Conservation (phyloP, 2,113 vertebrate species). For the Alaudala cheleensis region DNA sequence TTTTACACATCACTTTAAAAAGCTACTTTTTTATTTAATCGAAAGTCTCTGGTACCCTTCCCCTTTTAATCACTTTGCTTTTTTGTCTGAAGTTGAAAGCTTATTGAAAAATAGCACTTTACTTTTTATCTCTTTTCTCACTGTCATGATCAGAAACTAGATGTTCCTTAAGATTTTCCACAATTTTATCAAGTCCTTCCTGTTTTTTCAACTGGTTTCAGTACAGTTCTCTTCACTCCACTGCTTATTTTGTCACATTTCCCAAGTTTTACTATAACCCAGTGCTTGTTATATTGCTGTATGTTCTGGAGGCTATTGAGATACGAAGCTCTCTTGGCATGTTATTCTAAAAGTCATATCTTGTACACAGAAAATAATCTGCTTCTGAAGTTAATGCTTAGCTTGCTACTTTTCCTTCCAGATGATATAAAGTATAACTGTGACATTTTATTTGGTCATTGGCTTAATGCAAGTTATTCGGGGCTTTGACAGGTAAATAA, state of each 20-base stretch:
- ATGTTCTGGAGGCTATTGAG: background rate
- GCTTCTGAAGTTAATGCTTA: background rate
- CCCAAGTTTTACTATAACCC: conserved; percentile 8
- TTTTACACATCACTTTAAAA: background rate
- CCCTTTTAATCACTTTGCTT: background rate
- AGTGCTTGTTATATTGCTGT: background rate
- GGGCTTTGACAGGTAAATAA: background rate
- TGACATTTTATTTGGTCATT: background rate
- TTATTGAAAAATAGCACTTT: background rate
- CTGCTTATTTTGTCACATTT: conserved; percentile 49
- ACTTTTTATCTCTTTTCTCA: background rate
- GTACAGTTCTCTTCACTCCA: background rate
- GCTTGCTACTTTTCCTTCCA: background rate
- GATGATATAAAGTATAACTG: background rate
- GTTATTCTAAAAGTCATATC: background rate
- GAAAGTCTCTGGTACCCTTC: background rate
- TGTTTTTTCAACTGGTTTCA: conserved; percentile 12
- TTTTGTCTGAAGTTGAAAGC: background rate
- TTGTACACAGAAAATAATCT: background rate
- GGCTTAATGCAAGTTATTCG: background rate
- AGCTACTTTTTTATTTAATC: background rate
- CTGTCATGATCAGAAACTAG: background rate
- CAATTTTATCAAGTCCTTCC: background rate
- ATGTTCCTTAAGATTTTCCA: background rate
- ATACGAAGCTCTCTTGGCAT: background rate